Percentiles rank a stretch among this genome's conserved stretches.
Conservation (phyloP, 2,888 invertebrate species). For the Nowickia ferox region DNA sequence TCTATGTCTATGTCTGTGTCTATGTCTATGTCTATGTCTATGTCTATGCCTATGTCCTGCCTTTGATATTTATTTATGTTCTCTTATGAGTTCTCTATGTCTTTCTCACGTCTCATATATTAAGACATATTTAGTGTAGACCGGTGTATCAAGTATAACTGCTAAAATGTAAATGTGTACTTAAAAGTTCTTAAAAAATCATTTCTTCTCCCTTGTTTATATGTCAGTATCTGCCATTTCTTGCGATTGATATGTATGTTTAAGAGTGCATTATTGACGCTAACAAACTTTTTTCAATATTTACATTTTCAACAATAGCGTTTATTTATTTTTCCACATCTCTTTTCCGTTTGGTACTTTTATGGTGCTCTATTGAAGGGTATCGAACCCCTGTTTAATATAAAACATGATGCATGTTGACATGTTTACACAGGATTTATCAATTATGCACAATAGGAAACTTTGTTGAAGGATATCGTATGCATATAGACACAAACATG, state of each 20-base stretch:
- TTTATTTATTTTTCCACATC: slow-evolving; percentile 24
- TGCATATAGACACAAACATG: background rate
- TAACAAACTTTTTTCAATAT: background rate
- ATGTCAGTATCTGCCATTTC: background rate
- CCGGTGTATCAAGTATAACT: too few species aligned
- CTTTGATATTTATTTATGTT: background rate
- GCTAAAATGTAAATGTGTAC: too few species aligned
- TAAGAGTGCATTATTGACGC: background rate
- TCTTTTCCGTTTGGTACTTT: background rate
- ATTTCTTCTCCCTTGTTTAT: background rate
- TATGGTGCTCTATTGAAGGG: slow-evolving; percentile 20
- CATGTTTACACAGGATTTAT: slow-evolving; percentile 69
- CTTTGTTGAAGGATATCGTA: slow-evolving; percentile 27
- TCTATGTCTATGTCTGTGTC: background rate
- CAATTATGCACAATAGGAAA: slow-evolving; percentile 67
- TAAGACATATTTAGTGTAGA: background rate
- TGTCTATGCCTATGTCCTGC: background rate
- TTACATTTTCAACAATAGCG: slow-evolving; percentile 18
- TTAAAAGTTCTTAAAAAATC: too few species aligned
- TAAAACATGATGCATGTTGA: slow-evolving; percentile 63
- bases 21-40: background rate
- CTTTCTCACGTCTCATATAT: background rate
- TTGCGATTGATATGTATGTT: slow-evolving; percentile 28
- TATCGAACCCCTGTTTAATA: slow-evolving; percentile 51
- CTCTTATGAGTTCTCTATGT: background rate